Percentiles rank a stretch among this genome's conserved stretches.
Evolutionary conservation across 1,140 invertebrate genomes (phyloP).

Genomic region (Euura lappo): DNA sequence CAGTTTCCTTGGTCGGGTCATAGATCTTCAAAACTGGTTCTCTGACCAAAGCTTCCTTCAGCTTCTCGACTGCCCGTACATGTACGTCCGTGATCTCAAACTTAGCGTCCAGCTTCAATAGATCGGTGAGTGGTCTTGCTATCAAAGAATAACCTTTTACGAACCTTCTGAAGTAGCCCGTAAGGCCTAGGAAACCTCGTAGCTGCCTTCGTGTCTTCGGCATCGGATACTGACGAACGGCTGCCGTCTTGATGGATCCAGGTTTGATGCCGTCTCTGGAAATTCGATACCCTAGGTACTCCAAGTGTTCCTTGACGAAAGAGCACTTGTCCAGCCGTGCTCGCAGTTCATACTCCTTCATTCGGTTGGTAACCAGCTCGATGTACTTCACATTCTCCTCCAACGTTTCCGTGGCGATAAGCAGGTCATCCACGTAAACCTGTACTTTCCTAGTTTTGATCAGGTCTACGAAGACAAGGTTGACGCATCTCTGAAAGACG

Average conservation of each 20-base stretch:
- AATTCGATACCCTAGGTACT: slow-evolving; percentile 28
- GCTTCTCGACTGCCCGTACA: not conserved
- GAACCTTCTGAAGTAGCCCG: slow-evolving; percentile 40
- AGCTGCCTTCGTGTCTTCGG: slow-evolving; percentile 37
- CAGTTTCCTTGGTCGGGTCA: slow-evolving; percentile 28
- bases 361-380: slow-evolving; percentile 21
- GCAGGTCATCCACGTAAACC: slow-evolving; percentile 18
- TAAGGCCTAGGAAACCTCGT: slow-evolving; percentile 38
- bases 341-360: slow-evolving; percentile 27
- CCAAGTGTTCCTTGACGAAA: slow-evolving; percentile 18
- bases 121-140: slow-evolving; percentile 29
- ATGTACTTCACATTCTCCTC: slow-evolving; percentile 15
- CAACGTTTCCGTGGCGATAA: slow-evolving; percentile 17
- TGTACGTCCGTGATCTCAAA: slow-evolving; percentile 18
- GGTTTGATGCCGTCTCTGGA: slow-evolving; percentile 28
- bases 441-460: slow-evolving; percentile 15
- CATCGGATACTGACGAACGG: slow-evolving; percentile 34
- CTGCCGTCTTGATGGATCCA: slow-evolving; percentile 37
- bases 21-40: slow-evolving; percentile 34
- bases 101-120: slow-evolving; percentile 36
- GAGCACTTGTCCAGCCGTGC: slow-evolving; percentile 23
- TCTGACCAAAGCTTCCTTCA: not conserved
- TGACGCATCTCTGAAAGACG: slow-evolving; percentile 21
- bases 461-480: slow-evolving; percentile 10
- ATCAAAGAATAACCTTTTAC: slow-evolving; percentile 31